Conservation (phyloP, 2,888 invertebrate genomes). For the Busseola fusca region DNA sequence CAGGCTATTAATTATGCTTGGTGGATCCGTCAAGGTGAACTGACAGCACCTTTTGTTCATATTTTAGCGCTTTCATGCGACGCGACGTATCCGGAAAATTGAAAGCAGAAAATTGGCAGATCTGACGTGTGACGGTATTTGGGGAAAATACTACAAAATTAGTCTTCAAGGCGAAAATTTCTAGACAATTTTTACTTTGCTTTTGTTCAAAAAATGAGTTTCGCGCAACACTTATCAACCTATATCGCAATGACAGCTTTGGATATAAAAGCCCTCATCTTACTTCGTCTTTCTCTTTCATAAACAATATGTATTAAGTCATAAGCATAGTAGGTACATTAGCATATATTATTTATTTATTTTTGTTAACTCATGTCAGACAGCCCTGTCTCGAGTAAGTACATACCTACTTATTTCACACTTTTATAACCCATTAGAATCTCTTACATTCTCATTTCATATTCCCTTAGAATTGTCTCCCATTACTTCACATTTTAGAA, state of each 20-base stretch:
- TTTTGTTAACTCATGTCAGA: background rate
- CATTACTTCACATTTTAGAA: constrained; percentile 20
- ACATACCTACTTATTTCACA: constrained; percentile 22
- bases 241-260: background rate
- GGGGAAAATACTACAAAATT: background rate
- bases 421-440: constrained; percentile 40
- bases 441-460: constrained; percentile 35
- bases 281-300: background rate
- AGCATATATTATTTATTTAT: background rate
- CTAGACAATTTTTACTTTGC: background rate
- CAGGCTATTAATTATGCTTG: background rate
- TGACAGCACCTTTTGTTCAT: background rate
- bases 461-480: constrained; percentile 32
- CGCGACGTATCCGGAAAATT: background rate
- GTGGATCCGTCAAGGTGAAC: background rate
- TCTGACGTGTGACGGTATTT: background rate
- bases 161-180: background rate
- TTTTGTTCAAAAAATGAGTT: background rate
- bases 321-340: background rate
- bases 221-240: no score
- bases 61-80: background rate
- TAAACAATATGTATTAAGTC: background rate
- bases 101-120: background rate
- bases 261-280: background rate
- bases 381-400: constrained; percentile 1